phyloP scores from a whole-genome alignment of 2,888 invertebrate genomes.

The Campopleginae sp. region DNA sequence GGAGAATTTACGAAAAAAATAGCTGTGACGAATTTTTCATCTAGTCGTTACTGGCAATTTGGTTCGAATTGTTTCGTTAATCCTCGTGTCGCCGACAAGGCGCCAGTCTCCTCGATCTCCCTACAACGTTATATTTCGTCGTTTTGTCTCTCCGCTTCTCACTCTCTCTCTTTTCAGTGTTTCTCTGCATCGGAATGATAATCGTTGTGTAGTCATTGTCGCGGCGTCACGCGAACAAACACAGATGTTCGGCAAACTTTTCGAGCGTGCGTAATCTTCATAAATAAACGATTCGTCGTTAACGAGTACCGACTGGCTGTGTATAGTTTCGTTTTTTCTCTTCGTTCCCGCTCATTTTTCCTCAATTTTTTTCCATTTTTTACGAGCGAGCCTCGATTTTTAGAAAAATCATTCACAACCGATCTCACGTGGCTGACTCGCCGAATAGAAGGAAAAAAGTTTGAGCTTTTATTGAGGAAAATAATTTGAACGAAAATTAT shows the following conservation, averaged over 20 bases:
- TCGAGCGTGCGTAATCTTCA: constrained; percentile 39
- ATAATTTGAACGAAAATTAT: neutral
- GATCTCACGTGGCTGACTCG: neutral
- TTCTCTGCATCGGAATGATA: constrained; percentile 29
- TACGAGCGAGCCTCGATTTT: neutral
- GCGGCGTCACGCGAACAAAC: constrained; percentile 61
- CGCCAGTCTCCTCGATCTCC: constrained; percentile 16
- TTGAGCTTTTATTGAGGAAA: neutral
- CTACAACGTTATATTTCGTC: constrained; percentile 14
- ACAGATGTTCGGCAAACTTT: constrained; percentile 57
- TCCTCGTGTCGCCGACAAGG: constrained; percentile 43
- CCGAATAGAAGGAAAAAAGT: neutral
- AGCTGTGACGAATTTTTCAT: constrained; percentile 26
- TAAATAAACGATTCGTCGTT: constrained; percentile 28
- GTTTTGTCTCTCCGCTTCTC: constrained; percentile 13
- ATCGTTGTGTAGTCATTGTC: constrained; percentile 62
- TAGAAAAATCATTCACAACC: neutral
- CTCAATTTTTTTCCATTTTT: neutral
- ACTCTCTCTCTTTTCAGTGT: neutral
- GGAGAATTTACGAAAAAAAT: neutral
- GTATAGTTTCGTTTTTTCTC: neutral
- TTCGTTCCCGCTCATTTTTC: neutral
- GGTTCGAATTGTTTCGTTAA: constrained; percentile 33
- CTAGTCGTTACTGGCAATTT: neutral
- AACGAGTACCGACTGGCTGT: neutral